Base-by-base conservation (phyloP, 2,797 vertebrate genomes). In the Silurus aristotelis region DNA sequence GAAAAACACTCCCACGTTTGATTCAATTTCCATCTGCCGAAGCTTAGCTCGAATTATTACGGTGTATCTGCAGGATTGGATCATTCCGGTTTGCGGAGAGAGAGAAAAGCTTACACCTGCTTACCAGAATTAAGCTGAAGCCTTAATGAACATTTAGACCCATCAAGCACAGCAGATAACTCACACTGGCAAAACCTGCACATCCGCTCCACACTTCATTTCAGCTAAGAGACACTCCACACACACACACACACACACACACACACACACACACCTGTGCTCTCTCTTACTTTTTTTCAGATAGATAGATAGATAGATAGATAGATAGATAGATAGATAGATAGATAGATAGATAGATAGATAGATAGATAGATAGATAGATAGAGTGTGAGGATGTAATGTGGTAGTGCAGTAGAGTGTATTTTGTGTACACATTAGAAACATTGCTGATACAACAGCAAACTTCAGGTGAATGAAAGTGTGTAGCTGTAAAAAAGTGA, bases 41-140 rank as follows among this genome's bases (percentile, higher is more conserved):
- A 93, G 94, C 94, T 94, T 92, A 94, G 92, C 93, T 87, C 19
- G 72, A 83, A 92, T 93, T 89, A 93, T 94, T 92, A 91, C n/a
- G 90, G 92, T 93, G 92, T 93, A 94, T 95, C 93, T 94, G 90
- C 91, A 90, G 91, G 93, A 92, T 93, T 92, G 84, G 92, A 91
- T 94, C 94, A 95, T 93, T 94, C 93, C 93, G 92, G 94, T 52
- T 52, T 92, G 92, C 93, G 83, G 55, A 93, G 91, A 83, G 55
- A 93, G 91, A 89, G 80, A 93, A n/a, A 94, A 94, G 94, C 94
- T 95, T 95, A 95, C 95, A 95, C 94, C 95, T 96, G 94, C 95
- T 96, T 92, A 89, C 90, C 92, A 93, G 95, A 95, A 95, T 95
- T 95, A 95, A 90, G 80, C 90, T 85, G 90, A 91, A 93, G 92